A percentile compares a stretch with the other conserved stretches of the same genome.
phyloP scores from a whole-genome alignment of 2,888 invertebrate species.

The Lathronympha strigana region DNA sequence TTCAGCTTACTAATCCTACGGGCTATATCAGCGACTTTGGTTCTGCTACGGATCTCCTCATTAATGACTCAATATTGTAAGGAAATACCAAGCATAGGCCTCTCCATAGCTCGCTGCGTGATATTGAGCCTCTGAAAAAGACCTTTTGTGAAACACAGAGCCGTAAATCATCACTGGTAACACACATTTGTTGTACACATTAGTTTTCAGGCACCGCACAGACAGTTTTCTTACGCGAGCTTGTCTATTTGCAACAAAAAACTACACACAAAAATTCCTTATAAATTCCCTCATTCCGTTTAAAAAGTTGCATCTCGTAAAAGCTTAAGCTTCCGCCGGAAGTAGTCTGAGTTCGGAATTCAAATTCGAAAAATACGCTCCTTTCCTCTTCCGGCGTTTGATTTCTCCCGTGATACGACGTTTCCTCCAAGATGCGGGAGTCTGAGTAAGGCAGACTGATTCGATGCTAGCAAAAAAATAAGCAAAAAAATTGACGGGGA shows the following conservation, averaged over 20 bases:
- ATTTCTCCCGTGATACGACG: slow-evolving; percentile 80
- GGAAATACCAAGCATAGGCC: too few species aligned
- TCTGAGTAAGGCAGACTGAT: slow-evolving; percentile 50
- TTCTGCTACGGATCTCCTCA: too few species aligned
- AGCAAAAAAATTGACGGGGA: too few species aligned
- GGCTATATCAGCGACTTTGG: too few species aligned
- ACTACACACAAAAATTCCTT: slow-evolving; percentile 12
- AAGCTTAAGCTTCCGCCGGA: slow-evolving; percentile 77
- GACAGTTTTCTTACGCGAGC: not conserved
- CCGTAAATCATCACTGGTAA: too few species aligned
- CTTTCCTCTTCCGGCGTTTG: slow-evolving; percentile 83
- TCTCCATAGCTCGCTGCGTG: too few species aligned
- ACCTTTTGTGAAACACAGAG: too few species aligned
- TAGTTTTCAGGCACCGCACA: too few species aligned
- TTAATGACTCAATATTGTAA: too few species aligned
- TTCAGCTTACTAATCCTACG: too few species aligned
- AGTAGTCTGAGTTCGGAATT: slow-evolving; percentile 80
- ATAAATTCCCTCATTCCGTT: slow-evolving; percentile 52
- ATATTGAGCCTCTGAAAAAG: too few species aligned
- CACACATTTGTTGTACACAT: too few species aligned
- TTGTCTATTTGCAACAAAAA: slow-evolving; percentile 2
- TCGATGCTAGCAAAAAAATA: slow-evolving; percentile 33
- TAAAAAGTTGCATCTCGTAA: slow-evolving; percentile 72
- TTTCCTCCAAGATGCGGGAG: slow-evolving; percentile 66
- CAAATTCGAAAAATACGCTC: slow-evolving; percentile 84